These are phyloP conservation scores for Drosophila subpulchrella DNA, from an alignment of 1,140 invertebrate species.

Conservation along the genomic window DNA sequence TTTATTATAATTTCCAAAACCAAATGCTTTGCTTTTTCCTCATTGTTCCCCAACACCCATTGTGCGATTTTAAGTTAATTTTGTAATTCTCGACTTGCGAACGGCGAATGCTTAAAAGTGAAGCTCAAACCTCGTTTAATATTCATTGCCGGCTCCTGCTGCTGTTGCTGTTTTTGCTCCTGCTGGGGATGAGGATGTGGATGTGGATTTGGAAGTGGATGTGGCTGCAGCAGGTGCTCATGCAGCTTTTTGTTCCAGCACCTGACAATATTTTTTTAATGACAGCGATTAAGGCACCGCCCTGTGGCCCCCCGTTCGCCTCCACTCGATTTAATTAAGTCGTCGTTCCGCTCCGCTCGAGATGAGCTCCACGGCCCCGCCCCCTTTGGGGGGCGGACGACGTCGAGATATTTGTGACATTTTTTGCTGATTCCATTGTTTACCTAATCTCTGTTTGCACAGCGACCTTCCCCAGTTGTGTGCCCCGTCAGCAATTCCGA, in stretches of 20 bases:
- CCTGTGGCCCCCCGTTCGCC: slow-evolving; percentile 7
- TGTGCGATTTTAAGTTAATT: slow-evolving; percentile 46
- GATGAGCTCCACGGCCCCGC: slow-evolving; percentile 6
- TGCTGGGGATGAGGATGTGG: neutral
- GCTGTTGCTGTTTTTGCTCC: slow-evolving; percentile 25
- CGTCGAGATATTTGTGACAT: slow-evolving; percentile 12
- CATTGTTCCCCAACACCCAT: slow-evolving; percentile 4
- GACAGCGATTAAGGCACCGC: slow-evolving; percentile 64
- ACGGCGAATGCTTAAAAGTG: slow-evolving; percentile 48
- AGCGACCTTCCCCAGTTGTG: slow-evolving; percentile 50
- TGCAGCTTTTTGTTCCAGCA: slow-evolving; percentile 67
- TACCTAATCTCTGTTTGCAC: slow-evolving; percentile 72
- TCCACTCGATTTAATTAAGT: slow-evolving; percentile 76
- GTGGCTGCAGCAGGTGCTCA: slow-evolving; percentile 63
- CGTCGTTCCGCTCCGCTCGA: slow-evolving; percentile 44
- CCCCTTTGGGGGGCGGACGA: slow-evolving; percentile 15
- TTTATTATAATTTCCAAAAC: too few species aligned
- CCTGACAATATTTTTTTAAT: slow-evolving; percentile 81
- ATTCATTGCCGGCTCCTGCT: slow-evolving; percentile 61
- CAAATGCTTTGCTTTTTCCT: neutral
- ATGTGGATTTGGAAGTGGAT: neutral
- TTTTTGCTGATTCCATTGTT: slow-evolving; percentile 82
- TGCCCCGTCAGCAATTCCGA: slow-evolving; percentile 60
- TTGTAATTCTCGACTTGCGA: slow-evolving; percentile 41
- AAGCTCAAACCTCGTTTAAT: slow-evolving; percentile 62